Evolutionary conservation across 37 sponge, comb jelly and placozoan species (phyloP).

Genomic region (Beroe forskalii): DNA sequence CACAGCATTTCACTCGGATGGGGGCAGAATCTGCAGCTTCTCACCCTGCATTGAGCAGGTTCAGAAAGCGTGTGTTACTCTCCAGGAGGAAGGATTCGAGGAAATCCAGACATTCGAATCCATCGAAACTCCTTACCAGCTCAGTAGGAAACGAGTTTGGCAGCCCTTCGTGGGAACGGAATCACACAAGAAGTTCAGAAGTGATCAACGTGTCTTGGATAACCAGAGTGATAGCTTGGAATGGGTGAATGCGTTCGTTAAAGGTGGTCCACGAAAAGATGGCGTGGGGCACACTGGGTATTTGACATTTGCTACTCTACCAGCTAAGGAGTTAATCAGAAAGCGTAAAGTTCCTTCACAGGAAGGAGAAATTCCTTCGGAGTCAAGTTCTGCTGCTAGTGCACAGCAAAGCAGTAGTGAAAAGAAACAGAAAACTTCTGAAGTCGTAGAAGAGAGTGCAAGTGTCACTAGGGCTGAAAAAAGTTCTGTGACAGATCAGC

Average conservation of each 20-base stretch:
- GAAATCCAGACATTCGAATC: slow-evolving; percentile 68
- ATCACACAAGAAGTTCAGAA: slow-evolving; percentile 52
- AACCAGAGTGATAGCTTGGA: slow-evolving; percentile 4
- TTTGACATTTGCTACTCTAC: slow-evolving; percentile 84
- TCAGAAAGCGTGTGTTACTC: slow-evolving; percentile 78
- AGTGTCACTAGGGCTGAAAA: background rate
- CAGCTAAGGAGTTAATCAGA: slow-evolving; percentile 23
- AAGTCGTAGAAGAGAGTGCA: no score
- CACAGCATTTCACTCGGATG: slow-evolving; percentile 43
- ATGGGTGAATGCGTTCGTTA: slow-evolving; percentile 63
- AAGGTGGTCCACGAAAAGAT: slow-evolving; percentile 70
- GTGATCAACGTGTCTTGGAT: slow-evolving; percentile 18
- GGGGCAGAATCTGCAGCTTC: slow-evolving; percentile 89
- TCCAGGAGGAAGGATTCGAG: slow-evolving; percentile 73
- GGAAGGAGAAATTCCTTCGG: no score
- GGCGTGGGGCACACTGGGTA: slow-evolving; percentile 92
- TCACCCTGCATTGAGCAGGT: slow-evolving; percentile 98
- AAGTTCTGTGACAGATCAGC: no score
- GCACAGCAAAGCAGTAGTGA: no score
- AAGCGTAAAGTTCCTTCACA: background rate
- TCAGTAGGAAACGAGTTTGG: slow-evolving; percentile 57
- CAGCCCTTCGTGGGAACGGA: slow-evolving; percentile 34
- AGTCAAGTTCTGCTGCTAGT: no score
- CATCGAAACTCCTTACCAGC: slow-evolving; percentile 48
- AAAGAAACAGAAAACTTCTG: no score